Percentiles rank a stretch among this genome's conserved stretches.
Evolutionary conservation across 2,888 invertebrate species (phyloP).

Genomic region (Sinohyriopsis cumingii): DNA sequence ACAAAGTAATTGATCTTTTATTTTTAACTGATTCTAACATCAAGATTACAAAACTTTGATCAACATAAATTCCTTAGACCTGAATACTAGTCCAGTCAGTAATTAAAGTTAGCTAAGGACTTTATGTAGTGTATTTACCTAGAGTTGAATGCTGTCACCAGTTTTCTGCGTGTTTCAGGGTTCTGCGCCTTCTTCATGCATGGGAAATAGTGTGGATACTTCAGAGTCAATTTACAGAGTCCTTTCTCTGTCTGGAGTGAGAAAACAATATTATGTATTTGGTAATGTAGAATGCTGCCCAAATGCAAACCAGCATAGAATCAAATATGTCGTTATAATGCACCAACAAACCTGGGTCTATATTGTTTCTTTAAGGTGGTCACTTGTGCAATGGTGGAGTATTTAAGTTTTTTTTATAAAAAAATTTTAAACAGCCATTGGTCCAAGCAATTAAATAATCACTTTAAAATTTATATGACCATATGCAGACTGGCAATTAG

Average conservation of each 20-base stretch:
- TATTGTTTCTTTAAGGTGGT: too few relatives aligned
- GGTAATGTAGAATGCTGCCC: neutral
- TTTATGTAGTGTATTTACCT: conserved; percentile 51
- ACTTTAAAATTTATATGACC: neutral
- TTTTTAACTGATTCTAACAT: too few relatives aligned
- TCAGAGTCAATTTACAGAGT: conserved; percentile 72
- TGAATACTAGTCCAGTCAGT: too few relatives aligned
- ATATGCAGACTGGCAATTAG: too few relatives aligned
- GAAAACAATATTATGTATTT: neutral
- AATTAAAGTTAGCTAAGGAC: too few relatives aligned
- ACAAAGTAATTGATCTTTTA: too few relatives aligned
- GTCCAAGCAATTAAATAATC: neutral
- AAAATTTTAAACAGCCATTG: too few relatives aligned
- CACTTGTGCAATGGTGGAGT: too few relatives aligned
- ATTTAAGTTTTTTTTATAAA: too few relatives aligned
- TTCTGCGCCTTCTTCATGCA: conserved; percentile 72
- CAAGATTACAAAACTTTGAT: too few relatives aligned
- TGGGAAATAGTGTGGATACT: conserved; percentile 75
- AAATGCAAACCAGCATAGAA: neutral
- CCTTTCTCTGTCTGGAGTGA: conserved; percentile 66
- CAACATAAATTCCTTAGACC: too few relatives aligned
- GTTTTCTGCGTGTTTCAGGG: conserved; percentile 69
- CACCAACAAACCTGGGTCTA: too few relatives aligned
- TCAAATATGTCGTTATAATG: neutral
- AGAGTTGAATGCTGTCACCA: conserved; percentile 73